Base-by-base conservation (phyloP, 2,888 invertebrate species). In the Eristalis intricaria region DNA sequence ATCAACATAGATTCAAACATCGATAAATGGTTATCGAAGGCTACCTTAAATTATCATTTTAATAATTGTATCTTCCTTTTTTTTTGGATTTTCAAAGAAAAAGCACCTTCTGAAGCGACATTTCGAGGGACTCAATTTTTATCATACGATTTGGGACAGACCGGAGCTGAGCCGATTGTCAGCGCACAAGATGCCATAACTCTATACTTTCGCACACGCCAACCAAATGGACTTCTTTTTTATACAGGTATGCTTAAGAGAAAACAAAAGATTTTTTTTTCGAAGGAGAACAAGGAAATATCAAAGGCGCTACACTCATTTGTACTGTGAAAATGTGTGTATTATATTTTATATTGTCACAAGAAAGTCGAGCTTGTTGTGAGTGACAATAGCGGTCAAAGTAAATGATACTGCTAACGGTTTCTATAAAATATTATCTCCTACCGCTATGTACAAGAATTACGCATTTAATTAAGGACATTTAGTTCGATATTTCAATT, bases 91-190 rank as follows among this genome's bases (percentile, higher is more conserved):
- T 73, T 66, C 89, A 5, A 96, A 98, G 98, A 98, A 92, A 98
- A 97, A 94, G 96, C 97, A 13, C 98, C 98, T 58, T 97, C 98
- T 74, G 98, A 98, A 93, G 98, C 98, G 10, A 98, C 98, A 78
- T 98, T 99, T 93, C 95, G 97, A 76, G 98, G 98, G 7, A 96
- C 96, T 0, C 98, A 98, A 94, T 98, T 97, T 94, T 95, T 99
- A 77, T 97, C 97, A 73, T 98, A 98, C 94, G 97, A 98, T 93
- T 94, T 98, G 90, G 96, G 96, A 84, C 96, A 96, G 92, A 96
- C 96, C 0, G 97, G 97, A 4, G 97, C 97, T 0, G 97, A 97
- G 91, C 97, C 97, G 2, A 96, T 98, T 90, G 96, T 97, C 89
- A 97, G 97, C 93, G 97, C 97, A 76, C 97, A 97, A 92, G 99